Base-by-base conservation (phyloP, 2,888 invertebrate species). In the Cephus spinipes region DNA sequence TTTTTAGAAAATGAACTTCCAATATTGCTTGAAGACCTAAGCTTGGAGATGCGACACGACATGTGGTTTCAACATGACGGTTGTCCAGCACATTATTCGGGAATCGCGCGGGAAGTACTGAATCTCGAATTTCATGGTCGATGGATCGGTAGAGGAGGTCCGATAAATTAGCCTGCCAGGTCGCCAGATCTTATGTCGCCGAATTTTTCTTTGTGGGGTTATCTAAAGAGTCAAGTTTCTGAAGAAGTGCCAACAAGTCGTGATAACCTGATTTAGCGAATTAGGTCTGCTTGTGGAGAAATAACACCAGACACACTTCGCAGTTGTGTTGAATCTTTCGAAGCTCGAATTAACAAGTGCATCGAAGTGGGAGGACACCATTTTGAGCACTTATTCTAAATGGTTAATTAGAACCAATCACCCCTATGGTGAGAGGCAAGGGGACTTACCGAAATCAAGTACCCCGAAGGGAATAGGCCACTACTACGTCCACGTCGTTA, bases 191-290 rank as follows among this genome's bases (percentile, higher is more conserved):
- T 80, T 40, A 80, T 76, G 35, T 74, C 77, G 73, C 69, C 68
- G 40, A 74, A 80, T 76, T 77, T 78, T 74, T 80, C 1, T 33
- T 69, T 80, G 23, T 75, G 80, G 77, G 74, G 79, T 9, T 79
- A 80, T 69, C 73, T 80, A 11, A 79, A 79, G 78, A 75, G 30
- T n/a, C 40, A 40, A 30, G 83, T 83, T 15, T 80, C 77, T 77
- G 12, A 73, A 33, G 68, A 73, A 68, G 79, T 77, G 40, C 76
- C 76, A 74, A 68, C 76, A 12, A 74, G 76, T 68, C 69, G 76
- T 12, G 79, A 81, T 68, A 35, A 75, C 73, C 69, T 81, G 69
- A 74, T 69, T 69, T 71, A 73, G 12, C 73, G 80, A 36, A 78
- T 79, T 71, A 68, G 77, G 31, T 31, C 32, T 71, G 77, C 73